phyloP scores from a whole-genome alignment of 2,888 invertebrate species.

The Apeira syringaria region DNA sequence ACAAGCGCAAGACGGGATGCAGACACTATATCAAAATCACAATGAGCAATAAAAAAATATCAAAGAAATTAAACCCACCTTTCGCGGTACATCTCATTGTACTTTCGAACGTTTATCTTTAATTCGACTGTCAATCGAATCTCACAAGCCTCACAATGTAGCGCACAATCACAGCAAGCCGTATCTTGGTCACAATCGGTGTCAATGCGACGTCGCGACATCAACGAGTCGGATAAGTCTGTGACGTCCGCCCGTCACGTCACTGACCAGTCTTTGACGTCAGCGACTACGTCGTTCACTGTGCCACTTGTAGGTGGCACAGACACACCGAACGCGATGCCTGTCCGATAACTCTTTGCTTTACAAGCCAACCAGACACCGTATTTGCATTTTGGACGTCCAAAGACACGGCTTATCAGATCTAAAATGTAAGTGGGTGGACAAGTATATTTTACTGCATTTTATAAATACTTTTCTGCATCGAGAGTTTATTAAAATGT shows the following conservation, averaged over 20 bases:
- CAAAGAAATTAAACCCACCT: slow-evolving; percentile 17
- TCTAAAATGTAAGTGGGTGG: slow-evolving; percentile 38
- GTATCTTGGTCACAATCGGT: slow-evolving; percentile 72
- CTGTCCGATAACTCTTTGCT: slow-evolving; percentile 58
- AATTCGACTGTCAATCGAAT: slow-evolving; percentile 53
- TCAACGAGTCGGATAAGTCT: slow-evolving; percentile 30
- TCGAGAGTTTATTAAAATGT: slow-evolving; percentile 28
- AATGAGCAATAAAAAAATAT: slow-evolving; percentile 22
- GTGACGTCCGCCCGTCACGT: slow-evolving; percentile 38
- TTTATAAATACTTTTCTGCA: slow-evolving; percentile 22
- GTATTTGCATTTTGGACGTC: slow-evolving; percentile 65
- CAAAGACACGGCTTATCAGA: slow-evolving; percentile 48
- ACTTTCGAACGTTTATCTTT: slow-evolving; percentile 34
- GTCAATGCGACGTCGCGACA: slow-evolving; percentile 46
- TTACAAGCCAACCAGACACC: slow-evolving; percentile 57
- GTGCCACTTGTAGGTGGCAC: slow-evolving; percentile 40
- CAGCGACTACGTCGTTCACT: slow-evolving; percentile 22
- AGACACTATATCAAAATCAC: slow-evolving; percentile 25
- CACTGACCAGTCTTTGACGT: slow-evolving; percentile 37
- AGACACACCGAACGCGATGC: slow-evolving; percentile 43
- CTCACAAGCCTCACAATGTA: slow-evolving; percentile 11
- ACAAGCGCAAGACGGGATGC: slow-evolving; percentile 24
- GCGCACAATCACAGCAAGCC: slow-evolving; percentile 51
- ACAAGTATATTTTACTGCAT: slow-evolving; percentile 39
- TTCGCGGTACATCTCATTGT: slow-evolving; percentile 11